Conservation (phyloP, 2,797 vertebrate genomes). For the Vireo griseus region DNA sequence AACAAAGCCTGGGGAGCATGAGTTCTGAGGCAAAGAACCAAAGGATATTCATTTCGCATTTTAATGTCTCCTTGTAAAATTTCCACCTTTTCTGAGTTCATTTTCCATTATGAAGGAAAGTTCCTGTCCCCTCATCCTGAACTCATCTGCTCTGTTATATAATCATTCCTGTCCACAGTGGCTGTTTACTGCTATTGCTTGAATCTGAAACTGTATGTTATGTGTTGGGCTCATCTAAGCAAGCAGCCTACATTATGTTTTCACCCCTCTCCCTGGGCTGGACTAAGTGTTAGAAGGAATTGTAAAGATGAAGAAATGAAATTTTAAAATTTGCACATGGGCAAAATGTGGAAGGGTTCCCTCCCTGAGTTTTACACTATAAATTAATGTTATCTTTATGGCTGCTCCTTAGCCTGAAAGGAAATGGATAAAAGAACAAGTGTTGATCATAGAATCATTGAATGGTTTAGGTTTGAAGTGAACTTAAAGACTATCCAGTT, state of each 20-base stretch:
- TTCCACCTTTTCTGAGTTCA: neutral
- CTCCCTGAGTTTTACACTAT: neutral
- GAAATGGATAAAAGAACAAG: neutral
- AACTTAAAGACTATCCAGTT: neutral
- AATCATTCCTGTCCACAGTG: constrained; percentile 33
- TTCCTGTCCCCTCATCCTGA: neutral
- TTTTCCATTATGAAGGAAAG: constrained; percentile 5
- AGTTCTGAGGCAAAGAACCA: constrained; percentile 13
- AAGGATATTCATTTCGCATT: neutral
- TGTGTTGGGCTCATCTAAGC: neutral
- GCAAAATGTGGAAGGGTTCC: neutral
- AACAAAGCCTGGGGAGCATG: neutral
- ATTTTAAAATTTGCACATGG: neutral
- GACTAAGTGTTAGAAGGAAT: neutral
- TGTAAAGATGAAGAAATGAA: neutral
- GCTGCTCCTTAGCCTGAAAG: neutral
- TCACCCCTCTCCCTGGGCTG: neutral
- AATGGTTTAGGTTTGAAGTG: neutral
- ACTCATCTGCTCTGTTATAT: constrained; percentile 49
- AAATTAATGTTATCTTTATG: neutral
- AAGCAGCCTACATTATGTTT: neutral
- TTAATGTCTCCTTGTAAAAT: constrained; percentile 5
- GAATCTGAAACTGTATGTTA: constrained; percentile 42
- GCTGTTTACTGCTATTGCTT: constrained; percentile 5
- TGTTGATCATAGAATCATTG: neutral